phyloP scores from a whole-genome alignment of 2,113 vertebrate genomes.

The Atrichornis clamosus region DNA sequence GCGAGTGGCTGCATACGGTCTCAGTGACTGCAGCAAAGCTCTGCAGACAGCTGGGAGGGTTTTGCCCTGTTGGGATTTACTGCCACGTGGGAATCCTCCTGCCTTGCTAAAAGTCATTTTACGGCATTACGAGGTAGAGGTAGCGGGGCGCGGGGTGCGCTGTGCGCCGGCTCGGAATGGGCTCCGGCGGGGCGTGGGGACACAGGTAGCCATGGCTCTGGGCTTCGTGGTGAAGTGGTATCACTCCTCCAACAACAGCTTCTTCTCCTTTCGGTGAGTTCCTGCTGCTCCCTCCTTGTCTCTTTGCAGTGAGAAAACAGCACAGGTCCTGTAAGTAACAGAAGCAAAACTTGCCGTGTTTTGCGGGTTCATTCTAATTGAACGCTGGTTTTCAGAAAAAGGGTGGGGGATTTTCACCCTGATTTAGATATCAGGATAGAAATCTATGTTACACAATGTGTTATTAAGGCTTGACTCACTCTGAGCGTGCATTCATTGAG shows the following conservation, averaged over 20 bases:
- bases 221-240: constrained; percentile 66
- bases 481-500: neutral
- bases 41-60: constrained; percentile 70
- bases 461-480: constrained; percentile 27
- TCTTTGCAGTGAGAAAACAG: neutral
- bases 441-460: neutral
- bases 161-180: constrained; percentile 3
- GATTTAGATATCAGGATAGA: neutral
- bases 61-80: constrained; percentile 69
- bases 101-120: constrained; percentile 64
- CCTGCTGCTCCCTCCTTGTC: neutral
- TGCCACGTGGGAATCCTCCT: constrained; percentile 69
- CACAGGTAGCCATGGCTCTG: constrained; percentile 59
- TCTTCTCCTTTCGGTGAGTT: constrained; percentile 70
- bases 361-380: neutral
- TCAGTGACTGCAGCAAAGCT: constrained; percentile 19
- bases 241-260: constrained; percentile 48
- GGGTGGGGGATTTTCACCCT: neutral
- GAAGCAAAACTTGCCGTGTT: neutral
- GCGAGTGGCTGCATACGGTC: constrained; percentile 7
- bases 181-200: neutral
- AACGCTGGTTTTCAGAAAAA: neutral
- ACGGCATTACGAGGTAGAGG: constrained; percentile 34
- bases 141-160: neutral
- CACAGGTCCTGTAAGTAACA: neutral